phyloP scores from a whole-genome alignment of 2,797 vertebrate genomes.

The Heliangelus exortis region DNA sequence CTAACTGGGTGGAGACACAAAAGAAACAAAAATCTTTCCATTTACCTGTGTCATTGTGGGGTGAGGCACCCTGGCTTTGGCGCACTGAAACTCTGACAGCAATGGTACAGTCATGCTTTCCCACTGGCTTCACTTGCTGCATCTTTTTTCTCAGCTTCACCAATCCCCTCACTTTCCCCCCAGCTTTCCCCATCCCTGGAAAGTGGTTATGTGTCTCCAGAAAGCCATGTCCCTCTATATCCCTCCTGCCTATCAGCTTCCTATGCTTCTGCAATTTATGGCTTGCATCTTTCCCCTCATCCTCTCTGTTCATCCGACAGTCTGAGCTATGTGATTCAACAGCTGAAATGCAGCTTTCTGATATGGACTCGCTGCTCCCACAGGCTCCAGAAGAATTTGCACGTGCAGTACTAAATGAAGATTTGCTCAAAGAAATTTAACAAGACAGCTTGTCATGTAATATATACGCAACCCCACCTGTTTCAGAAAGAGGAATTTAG shows the following conservation, averaged over 20 bases:
- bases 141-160: constrained; percentile 20
- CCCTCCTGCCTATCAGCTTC: not conserved
- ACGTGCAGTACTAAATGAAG: not conserved
- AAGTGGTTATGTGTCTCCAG: not conserved
- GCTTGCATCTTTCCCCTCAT: not conserved
- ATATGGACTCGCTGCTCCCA: not conserved
- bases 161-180: not conserved
- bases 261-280: accelerated
- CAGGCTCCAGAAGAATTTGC: constrained; percentile 6
- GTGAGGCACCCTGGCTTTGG: constrained; percentile 60
- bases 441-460: not conserved
- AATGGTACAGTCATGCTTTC: constrained; percentile 53
- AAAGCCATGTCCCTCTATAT: not conserved
- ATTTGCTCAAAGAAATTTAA: constrained; percentile 5
- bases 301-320: not conserved
- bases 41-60: constrained; percentile 68
- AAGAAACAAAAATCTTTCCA: constrained; percentile 66
- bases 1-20: constrained; percentile 68
- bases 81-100: constrained; percentile 69
- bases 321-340: not conserved
- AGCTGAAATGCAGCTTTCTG: not conserved
- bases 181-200: not conserved
- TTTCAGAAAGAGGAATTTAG: constrained; percentile 1
- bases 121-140: constrained; percentile 43
- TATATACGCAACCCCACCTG: not conserved